A percentile compares a stretch with the other conserved stretches of the same genome.
phyloP scores from a whole-genome alignment of 2,113 vertebrate genomes.

The Phodopus roborovskii region DNA sequence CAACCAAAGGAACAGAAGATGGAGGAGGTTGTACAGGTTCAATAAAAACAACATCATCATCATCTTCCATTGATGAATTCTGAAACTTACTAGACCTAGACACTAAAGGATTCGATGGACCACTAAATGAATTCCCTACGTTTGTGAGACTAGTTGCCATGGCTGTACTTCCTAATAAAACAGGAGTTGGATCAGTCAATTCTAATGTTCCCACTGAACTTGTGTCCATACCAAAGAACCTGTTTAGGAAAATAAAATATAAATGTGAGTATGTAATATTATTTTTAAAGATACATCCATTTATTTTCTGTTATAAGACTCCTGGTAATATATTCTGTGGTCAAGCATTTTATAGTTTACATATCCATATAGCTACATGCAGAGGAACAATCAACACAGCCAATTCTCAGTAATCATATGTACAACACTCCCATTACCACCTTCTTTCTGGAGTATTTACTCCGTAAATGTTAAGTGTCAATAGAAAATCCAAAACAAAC shows the following conservation, averaged over 20 bases:
- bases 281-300: slow-evolving; percentile 19
- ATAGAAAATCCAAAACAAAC: slow-evolving; percentile 18
- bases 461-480: not conserved
- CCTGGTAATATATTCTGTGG: not conserved
- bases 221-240: slow-evolving; percentile 91
- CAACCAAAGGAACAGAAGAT: slow-evolving; percentile 79
- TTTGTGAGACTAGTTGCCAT: slow-evolving; percentile 93
- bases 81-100: slow-evolving; percentile 88
- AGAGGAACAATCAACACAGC: not conserved
- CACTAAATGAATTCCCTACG: slow-evolving; percentile 89
- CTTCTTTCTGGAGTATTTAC: not conserved
- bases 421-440: not conserved
- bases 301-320: slow-evolving; percentile 47
- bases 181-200: slow-evolving; percentile 85
- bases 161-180: slow-evolving; percentile 87
- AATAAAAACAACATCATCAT: slow-evolving; percentile 96
- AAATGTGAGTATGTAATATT: slow-evolving; percentile 63
- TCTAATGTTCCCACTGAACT: slow-evolving; percentile 89
- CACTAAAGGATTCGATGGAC: slow-evolving; percentile 85
- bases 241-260: slow-evolving; percentile 78
- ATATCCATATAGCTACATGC: not conserved
- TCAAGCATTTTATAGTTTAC: not conserved
- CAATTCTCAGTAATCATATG: not conserved
- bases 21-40: slow-evolving; percentile 89
- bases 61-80: slow-evolving; percentile 87